Evolutionary conservation across 2,113 vertebrate species (phyloP).

Genomic region (Climacteris rufus): DNA sequence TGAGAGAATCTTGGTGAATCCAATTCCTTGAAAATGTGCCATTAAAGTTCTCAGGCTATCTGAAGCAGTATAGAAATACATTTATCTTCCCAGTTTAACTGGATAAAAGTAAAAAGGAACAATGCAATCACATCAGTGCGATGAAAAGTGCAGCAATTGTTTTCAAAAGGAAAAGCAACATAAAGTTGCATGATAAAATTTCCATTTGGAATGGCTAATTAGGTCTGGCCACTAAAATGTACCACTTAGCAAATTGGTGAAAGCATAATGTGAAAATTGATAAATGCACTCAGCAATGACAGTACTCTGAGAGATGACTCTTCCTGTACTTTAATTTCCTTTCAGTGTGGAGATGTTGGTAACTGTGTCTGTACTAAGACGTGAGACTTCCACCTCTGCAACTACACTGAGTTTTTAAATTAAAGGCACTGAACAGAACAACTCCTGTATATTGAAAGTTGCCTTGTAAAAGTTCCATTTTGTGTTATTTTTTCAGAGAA

Average conservation of each 20-base stretch:
- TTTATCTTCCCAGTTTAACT: not conserved
- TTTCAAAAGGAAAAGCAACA: not conserved
- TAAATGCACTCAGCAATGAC: not conserved
- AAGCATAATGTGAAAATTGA: not conserved
- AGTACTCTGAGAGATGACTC: not conserved
- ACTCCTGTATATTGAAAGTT: not conserved
- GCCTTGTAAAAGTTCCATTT: not conserved
- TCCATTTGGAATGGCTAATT: not conserved
- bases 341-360: not conserved
- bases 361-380: not conserved
- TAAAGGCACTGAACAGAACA: not conserved
- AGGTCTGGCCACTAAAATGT: not conserved
- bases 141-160: not conserved
- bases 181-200: not conserved
- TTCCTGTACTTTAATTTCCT: not conserved
- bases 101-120: not conserved
- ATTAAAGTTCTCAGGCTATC: not conserved
- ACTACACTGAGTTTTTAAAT: not conserved
- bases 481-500: not conserved
- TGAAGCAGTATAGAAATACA: not conserved
- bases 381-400: not conserved
- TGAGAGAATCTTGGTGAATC: constrained; percentile 49
- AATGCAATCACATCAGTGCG: not conserved
- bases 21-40: not conserved
- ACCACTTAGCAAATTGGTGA: not conserved